Evolutionary conservation across 2,113 vertebrate species (phyloP).

Genomic region (Ornithorhynchus anatinus): DNA sequence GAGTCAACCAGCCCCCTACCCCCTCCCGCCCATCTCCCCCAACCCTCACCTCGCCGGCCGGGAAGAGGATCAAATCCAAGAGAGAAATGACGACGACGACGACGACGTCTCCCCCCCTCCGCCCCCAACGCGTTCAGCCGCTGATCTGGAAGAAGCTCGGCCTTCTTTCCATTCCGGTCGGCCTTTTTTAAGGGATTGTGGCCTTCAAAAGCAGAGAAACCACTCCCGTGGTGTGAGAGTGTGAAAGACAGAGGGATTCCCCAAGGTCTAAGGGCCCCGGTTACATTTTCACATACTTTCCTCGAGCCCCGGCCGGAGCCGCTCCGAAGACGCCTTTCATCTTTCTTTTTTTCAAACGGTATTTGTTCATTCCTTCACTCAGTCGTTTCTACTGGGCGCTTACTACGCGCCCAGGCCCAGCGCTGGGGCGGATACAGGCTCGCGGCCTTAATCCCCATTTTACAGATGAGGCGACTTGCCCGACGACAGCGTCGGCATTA

Average conservation of each 20-base stretch:
- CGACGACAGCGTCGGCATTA: too few relatives aligned
- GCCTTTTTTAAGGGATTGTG: neutral
- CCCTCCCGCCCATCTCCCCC: neutral
- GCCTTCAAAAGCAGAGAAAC: neutral
- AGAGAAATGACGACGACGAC: conserved; percentile 4
- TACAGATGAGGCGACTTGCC: too few relatives aligned
- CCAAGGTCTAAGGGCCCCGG: too few relatives aligned
- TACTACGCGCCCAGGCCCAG: too few relatives aligned
- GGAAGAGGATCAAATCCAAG: conserved; percentile 5
- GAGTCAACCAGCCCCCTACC: conserved; percentile 9
- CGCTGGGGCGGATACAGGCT: too few relatives aligned
- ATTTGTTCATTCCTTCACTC: too few relatives aligned
- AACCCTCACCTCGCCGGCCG: neutral
- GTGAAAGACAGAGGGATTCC: conserved; percentile 20
- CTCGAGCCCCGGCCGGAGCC: too few relatives aligned
- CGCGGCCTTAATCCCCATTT: too few relatives aligned
- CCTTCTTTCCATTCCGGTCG: conserved; percentile 21
- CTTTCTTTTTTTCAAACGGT: too few relatives aligned
- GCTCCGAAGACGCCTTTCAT: too few relatives aligned
- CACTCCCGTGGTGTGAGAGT: neutral
- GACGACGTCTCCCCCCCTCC: conserved; percentile 47
- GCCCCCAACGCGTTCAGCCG: conserved; percentile 48
- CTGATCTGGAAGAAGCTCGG: conserved; percentile 39
- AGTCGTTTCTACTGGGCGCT: too few relatives aligned
- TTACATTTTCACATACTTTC: too few relatives aligned